Evolutionary conservation across 2,797 vertebrate species (phyloP).

Genomic region (Dicrostonyx torquatus): DNA sequence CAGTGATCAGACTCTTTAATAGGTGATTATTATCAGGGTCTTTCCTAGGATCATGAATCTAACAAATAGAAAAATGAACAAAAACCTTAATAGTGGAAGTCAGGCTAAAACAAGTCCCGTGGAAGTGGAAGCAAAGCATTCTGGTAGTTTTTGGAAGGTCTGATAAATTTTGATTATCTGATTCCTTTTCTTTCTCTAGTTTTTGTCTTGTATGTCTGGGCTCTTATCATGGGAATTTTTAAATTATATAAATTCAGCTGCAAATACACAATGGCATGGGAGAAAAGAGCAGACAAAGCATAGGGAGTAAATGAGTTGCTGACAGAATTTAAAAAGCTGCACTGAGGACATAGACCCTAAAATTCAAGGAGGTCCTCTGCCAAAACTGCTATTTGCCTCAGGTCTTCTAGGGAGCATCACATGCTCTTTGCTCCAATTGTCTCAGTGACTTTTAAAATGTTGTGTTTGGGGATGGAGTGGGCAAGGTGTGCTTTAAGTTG

Average conservation of each 20-base stretch:
- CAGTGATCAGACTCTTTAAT: background rate
- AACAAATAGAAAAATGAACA: background rate
- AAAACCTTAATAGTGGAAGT: background rate
- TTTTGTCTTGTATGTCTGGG: constrained; percentile 21
- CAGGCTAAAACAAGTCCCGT: background rate
- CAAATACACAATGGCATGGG: background rate
- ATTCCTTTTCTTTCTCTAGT: constrained; percentile 2
- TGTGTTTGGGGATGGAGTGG: background rate
- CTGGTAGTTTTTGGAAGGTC: background rate
- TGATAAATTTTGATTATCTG: background rate
- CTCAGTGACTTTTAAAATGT: background rate
- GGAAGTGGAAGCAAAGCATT: background rate
- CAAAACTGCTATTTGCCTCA: background rate
- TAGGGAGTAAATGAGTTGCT: background rate
- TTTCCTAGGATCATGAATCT: background rate
- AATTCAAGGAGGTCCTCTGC: background rate
- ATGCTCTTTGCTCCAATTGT: background rate
- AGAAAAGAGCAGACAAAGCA: background rate
- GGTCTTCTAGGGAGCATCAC: background rate
- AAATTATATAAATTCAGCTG: constrained; percentile 33
- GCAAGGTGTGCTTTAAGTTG: background rate
- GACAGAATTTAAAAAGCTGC: background rate
- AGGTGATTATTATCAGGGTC: background rate
- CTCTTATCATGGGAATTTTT: background rate
- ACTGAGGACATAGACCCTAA: background rate